These are phyloP conservation scores for Schizaphis graminum DNA, from an alignment of 2,888 invertebrate genomes.

Conservation along the genomic window DNA sequence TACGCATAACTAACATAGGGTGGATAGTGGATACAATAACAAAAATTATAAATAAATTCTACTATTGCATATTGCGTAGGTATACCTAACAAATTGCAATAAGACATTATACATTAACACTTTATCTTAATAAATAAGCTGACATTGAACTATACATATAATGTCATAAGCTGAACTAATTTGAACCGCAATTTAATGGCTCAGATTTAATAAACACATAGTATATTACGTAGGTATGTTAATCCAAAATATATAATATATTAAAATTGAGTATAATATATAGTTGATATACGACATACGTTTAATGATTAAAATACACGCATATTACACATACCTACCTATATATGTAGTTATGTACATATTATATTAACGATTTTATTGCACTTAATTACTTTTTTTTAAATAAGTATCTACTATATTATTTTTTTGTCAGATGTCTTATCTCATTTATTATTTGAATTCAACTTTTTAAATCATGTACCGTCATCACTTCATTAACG, in stretches of 20 bases:
- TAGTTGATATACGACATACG: no score
- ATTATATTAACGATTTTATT: neutral
- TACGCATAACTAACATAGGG: neutral
- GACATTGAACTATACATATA: neutral
- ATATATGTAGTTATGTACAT: neutral
- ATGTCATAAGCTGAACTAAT: neutral
- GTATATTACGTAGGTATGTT: neutral
- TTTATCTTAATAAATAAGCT: neutral
- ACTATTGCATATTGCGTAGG: neutral
- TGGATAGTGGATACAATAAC: neutral
- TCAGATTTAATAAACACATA: neutral
- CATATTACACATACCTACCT: neutral
- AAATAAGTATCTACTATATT: neutral
- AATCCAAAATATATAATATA: neutral
- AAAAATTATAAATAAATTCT: neutral
- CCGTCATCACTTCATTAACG: neutral
- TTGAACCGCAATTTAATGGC: neutral
- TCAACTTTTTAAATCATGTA: neutral
- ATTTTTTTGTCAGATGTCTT: neutral
- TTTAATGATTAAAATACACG: neutral
- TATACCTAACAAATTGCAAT: neutral
- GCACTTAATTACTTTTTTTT: neutral
- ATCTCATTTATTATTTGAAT: neutral
- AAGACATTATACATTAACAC: neutral
- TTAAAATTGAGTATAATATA: neutral